Conservation (phyloP, 2,113 vertebrate genomes). For the Mohoua ochrocephala region DNA sequence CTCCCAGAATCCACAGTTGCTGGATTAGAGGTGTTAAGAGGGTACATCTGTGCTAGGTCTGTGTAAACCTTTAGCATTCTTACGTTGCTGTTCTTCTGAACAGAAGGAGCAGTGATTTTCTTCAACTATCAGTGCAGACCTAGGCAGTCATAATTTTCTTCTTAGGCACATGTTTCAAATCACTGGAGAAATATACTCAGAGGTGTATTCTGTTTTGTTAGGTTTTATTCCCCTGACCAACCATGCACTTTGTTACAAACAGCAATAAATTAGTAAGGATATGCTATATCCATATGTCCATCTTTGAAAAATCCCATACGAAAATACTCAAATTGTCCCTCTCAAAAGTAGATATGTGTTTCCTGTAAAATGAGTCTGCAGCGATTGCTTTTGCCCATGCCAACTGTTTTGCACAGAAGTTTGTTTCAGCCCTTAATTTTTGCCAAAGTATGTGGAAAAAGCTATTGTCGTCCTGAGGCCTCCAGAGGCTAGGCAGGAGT, state of each 20-base stretch:
- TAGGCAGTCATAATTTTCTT: neutral
- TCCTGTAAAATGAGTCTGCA: neutral
- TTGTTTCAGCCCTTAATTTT: neutral
- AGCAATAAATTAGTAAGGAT: neutral
- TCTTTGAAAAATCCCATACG: neutral
- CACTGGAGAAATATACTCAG: neutral
- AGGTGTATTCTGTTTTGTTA: neutral
- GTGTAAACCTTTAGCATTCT: neutral
- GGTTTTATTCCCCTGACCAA: neutral
- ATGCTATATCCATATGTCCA: neutral
- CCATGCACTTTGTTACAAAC: neutral
- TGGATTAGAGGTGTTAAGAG: neutral
- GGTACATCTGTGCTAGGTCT: neutral
- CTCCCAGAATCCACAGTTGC: neutral
- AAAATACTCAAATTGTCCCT: neutral
- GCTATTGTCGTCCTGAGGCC: neutral
- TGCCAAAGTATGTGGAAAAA: neutral
- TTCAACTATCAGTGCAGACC: neutral
- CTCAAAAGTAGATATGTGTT: rapidly evolving
- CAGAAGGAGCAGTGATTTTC: neutral
- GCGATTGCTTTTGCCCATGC: neutral
- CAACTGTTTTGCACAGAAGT: neutral
- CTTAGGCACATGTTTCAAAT: neutral
- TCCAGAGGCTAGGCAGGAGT: neutral
- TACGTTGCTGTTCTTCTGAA: neutral